A percentile compares a stretch with the other conserved stretches of the same genome.
Evolutionary conservation across 37 sponge, comb jelly and placozoan species (phyloP).

Genomic region (Ephydatia muelleri): DNA sequence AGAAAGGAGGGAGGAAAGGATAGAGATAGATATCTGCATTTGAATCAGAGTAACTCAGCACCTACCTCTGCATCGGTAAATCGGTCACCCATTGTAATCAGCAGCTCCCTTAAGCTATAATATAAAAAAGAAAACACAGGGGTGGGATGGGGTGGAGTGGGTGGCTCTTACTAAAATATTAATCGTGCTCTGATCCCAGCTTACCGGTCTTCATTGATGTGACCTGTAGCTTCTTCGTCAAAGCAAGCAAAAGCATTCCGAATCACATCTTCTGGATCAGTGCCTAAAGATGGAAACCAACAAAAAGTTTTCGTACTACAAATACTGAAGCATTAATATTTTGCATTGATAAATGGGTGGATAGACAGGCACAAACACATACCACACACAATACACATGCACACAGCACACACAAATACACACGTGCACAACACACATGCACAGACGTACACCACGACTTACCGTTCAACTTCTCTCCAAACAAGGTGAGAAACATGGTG

Average conservation of each 20-base stretch:
- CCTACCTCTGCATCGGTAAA: constrained; percentile 7
- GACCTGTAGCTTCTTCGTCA: constrained; percentile 95
- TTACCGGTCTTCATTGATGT: constrained; percentile 92
- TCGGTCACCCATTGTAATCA: constrained; percentile 98
- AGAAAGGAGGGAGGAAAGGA: background rate
- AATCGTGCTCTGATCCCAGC: background rate
- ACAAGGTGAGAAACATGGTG: constrained; percentile 99
- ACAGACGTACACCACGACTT: no score
- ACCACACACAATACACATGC: background rate
- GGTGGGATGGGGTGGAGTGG: background rate
- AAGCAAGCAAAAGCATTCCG: constrained; percentile 97
- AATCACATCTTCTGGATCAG: constrained; percentile 99
- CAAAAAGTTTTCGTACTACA: no score
- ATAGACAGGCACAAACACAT: background rate
- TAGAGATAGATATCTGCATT: background rate
- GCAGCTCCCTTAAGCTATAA: constrained; percentile 87
- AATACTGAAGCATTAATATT: no score
- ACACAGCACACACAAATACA: background rate
- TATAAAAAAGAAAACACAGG: no score
- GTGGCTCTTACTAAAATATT: background rate
- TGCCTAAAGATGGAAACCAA: constrained; percentile 53
- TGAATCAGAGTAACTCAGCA: no score
- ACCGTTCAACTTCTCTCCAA: constrained; percentile 98
- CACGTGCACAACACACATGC: no score
- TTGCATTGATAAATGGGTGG: no score